Base-by-base conservation (phyloP, 2,113 vertebrate species). In the Phycodurus eques region DNA sequence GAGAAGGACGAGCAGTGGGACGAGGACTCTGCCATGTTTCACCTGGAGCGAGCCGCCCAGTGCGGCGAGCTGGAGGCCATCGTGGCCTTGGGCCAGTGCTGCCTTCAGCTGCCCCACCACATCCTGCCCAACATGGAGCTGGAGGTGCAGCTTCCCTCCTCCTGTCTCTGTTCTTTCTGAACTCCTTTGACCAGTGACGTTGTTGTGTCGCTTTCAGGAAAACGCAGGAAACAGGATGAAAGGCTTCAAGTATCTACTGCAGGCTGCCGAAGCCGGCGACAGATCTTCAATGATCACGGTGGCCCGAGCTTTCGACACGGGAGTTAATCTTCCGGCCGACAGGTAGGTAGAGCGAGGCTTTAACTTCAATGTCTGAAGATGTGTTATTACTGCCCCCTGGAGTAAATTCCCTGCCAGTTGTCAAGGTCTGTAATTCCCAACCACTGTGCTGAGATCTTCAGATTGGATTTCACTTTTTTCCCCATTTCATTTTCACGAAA, bases 21-120 rank as follows among this genome's bases (percentile, higher is more conserved):
- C 68, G 92, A 85, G 19, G 86, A 93, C 42, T 94, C 97, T 0
- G 98, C 97, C 0, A 67, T 98, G 78, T 96, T 95, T 81, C 98
- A 99, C 80, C 91, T 99, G 89, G 95, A 97, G 82, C 93, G 93
- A 0, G 98, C 98, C 0, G 95, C 96, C 0, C 91, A 94, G 89
- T 96, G 96, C 2, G 98, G 97, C 3, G 98, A 99, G 86, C 93
- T 99, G 88, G 96, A 98, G 81, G 98, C 96, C 88, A 98, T 99
- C 0, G 91, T 96, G 13, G 95, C 92, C 0, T 83, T 98, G 5
- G 97, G 96, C 0, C 95, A 96, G 79, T 95, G 95, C 89, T 95
- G 82, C 54, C 87, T 93, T 19, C 96, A 97, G 92, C 92, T 98
- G 78, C 95, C 96, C 0, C 97, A 99, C 82, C 95, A 97, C 83